Base-by-base conservation (phyloP, 2,113 vertebrate genomes). In the Oceanites oceanicus region DNA sequence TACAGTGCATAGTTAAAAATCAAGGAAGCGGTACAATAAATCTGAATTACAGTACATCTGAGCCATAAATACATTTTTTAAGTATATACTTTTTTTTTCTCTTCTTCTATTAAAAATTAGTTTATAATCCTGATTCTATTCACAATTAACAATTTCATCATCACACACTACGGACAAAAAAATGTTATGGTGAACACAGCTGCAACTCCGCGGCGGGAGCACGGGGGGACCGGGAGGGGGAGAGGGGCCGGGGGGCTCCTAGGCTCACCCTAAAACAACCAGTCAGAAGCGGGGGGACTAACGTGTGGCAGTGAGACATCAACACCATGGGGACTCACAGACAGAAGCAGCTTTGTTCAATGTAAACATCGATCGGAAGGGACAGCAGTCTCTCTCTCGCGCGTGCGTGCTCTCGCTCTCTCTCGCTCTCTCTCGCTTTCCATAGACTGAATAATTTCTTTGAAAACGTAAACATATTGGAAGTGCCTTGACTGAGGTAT, bases 381-480 rank as follows among this genome's bases (percentile, higher is more conserved):
- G 98, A 98, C 97, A 98, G 98, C 97, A 98, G 98, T 98, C 98
- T 98, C 95, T 97, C 96, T 97, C 97, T 96, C 96, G 92, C 25
- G 86, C 94, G 91, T 86, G 78, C 81, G 92, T 91, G 95, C 89
- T 91, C 97, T 95, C 91, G 76, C 96, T 96, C 87, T 91, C 97
- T 96, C 96, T 82, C 98, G 92, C 96, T 95, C 97, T 97, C 97
- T 97, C 96, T 96, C 22, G 25, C 95, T 97, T 98, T 94, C 97
- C 97, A 58, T 92, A 97, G 88, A 98, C 97, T 98, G 98, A 98
- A 98, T 98, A 98, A 98, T 97, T 98, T 98, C 98, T 98, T 98
- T 99, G 98, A 99, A 99, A 99, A 99, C 99, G 99, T 99, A 99
- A 99, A 99, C 99, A 99, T 99, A 96, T 98, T 98, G 98, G 98